Percentiles rank a stretch among this genome's conserved stretches.
phyloP scores from a whole-genome alignment of 2,888 invertebrate genomes.

The Nysson spinosus region DNA sequence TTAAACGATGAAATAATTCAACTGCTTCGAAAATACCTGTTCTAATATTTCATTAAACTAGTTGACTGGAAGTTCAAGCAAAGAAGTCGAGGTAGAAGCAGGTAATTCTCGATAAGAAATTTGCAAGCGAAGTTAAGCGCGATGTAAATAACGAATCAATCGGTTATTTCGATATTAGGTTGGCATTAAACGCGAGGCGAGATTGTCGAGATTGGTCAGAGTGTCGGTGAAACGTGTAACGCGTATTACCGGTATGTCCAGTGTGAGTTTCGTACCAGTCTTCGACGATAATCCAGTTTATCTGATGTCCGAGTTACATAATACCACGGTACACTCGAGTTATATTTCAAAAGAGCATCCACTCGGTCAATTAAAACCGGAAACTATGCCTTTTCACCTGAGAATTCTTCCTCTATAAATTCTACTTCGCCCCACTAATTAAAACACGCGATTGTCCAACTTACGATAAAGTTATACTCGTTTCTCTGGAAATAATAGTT shows the following conservation, averaged over 20 bases:
- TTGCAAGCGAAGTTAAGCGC: no score
- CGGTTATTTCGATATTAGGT: conserved; percentile 1
- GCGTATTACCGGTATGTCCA: conserved; percentile 15
- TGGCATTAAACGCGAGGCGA: background rate
- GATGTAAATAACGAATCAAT: conserved; percentile 10
- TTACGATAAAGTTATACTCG: no score
- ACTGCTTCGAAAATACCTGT: no score
- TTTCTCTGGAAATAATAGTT: no score
- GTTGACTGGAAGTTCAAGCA: no score
- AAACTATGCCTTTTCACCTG: background rate
- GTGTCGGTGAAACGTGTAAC: conserved; percentile 14
- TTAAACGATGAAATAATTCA: no score
- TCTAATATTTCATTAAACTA: no score
- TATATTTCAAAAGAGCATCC: background rate
- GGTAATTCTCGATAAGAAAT: no score
- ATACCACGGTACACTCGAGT: background rate
- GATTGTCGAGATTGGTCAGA: background rate
- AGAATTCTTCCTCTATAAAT: background rate
- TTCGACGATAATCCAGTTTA: conserved; percentile 4
- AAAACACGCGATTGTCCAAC: no score
- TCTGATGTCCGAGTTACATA: conserved; percentile 5
- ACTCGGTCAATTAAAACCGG: background rate
- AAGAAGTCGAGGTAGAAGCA: no score
- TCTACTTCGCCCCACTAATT: background rate
- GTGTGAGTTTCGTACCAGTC: background rate